Evolutionary conservation across 2,797 vertebrate species (phyloP).

Genomic region (Leuciscus waleckii): DNA sequence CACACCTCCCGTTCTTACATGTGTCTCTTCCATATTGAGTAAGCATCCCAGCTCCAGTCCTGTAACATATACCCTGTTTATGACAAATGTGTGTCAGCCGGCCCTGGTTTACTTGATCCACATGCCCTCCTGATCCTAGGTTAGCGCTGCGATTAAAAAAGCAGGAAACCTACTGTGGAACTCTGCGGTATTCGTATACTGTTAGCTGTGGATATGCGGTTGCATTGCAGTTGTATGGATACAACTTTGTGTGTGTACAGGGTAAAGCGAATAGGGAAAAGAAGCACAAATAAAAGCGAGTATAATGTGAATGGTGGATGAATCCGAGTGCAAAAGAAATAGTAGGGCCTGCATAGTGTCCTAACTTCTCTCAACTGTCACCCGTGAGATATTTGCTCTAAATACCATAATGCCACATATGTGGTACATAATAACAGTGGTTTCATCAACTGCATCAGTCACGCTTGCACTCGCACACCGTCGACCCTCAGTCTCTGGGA

Average conservation of each 20-base stretch:
- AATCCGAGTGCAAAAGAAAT: neutral
- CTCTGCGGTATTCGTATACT: neutral
- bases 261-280: neutral
- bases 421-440: no score
- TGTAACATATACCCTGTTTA: constrained; percentile 54
- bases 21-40: constrained; percentile 47
- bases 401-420: constrained; percentile 71
- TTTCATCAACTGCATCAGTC: constrained; percentile 64
- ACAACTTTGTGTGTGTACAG: neutral
- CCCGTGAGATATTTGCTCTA: constrained; percentile 66
- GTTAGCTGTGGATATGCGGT: neutral
- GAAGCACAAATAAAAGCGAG: neutral
- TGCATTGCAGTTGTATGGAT: neutral
- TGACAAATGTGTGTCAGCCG: constrained; percentile 41
- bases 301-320: neutral
- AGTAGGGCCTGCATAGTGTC: constrained; percentile 43
- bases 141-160: neutral
- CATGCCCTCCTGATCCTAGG: constrained; percentile 22
- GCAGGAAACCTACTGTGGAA: neutral
- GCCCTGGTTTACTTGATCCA: constrained; percentile 57
- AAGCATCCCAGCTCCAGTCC: constrained; percentile 17
- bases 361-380: constrained; percentile 71
- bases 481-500: constrained; percentile 48
- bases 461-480: constrained; percentile 14
- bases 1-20: constrained; percentile 28